Evolutionary conservation across 1,140 invertebrate genomes (phyloP).

Genomic region (Panagrolaimus sp.): DNA sequence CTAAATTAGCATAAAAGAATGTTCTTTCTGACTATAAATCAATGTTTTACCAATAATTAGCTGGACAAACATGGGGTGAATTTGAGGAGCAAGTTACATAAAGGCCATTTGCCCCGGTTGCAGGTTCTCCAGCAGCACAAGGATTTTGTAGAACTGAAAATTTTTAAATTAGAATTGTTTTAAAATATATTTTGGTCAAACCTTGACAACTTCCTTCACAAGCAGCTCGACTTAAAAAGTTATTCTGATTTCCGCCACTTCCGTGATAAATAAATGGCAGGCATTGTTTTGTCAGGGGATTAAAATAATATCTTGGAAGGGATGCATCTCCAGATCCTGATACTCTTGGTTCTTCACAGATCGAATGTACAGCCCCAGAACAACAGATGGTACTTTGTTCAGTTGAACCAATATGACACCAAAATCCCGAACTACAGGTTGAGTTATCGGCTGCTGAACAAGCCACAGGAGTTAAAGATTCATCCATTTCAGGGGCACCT

Average conservation of each 20-base stretch:
- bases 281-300: constrained; percentile 14
- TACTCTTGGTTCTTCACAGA: constrained; percentile 7
- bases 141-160: constrained; percentile 14
- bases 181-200: not conserved
- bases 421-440: constrained; percentile 1
- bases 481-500: constrained; percentile 9
- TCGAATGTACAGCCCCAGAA: not conserved
- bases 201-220: constrained; percentile 17
- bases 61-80: constrained; percentile 10
- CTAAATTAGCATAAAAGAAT: not conserved
- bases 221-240: constrained; percentile 15
- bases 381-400: constrained; percentile 14
- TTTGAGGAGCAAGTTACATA: not conserved
- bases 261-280: constrained; percentile 15
- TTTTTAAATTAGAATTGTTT: not conserved
- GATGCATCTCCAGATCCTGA: constrained; percentile 10
- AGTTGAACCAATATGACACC: constrained; percentile 18
- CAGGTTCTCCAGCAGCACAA: constrained; percentile 19
- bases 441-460: constrained; percentile 10
- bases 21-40: not conserved
- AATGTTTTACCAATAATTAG: constrained; percentile 17
- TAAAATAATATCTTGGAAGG: constrained; percentile 9
- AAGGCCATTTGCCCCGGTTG: constrained; percentile 13
- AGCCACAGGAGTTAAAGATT: not conserved
- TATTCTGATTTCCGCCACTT: constrained; percentile 21